Evolutionary conservation across 1,140 invertebrate genomes (phyloP).

Genomic region (Megathymus violae): DNA sequence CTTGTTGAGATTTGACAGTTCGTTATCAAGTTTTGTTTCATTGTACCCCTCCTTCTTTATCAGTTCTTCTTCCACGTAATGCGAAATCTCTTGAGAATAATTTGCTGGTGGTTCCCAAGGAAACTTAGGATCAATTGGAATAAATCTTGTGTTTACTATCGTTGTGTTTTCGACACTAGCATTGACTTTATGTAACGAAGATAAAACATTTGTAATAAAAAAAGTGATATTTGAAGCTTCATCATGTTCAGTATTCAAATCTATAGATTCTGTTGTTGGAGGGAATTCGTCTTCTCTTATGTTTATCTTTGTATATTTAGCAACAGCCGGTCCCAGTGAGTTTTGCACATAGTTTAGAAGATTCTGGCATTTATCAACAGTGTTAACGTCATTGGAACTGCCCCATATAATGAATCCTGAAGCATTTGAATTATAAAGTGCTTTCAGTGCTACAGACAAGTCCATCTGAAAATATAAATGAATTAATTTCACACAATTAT

Average conservation of each 20-base stretch:
- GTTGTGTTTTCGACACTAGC: conserved; percentile 24
- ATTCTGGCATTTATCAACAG: conserved; percentile 85
- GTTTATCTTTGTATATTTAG: conserved; percentile 60
- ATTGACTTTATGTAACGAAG: conserved; percentile 9
- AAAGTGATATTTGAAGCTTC: background rate
- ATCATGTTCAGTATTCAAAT: conserved; percentile 11
- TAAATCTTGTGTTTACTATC: conserved; percentile 24
- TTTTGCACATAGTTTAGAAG: conserved; percentile 85
- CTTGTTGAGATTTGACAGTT: conserved; percentile 34
- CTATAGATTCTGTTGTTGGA: conserved; percentile 18
- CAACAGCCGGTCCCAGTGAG: conserved; percentile 85
- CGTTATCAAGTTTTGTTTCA: conserved; percentile 18
- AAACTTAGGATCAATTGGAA: conserved; percentile 53
- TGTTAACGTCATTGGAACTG: conserved; percentile 88
- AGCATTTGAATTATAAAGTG: conserved; percentile 83
- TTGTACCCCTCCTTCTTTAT: conserved; percentile 44
- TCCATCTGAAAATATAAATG: conserved; percentile 83
- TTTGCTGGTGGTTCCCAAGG: conserved; percentile 52
- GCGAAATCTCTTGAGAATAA: conserved; percentile 51
- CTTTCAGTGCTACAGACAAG: conserved; percentile 80
- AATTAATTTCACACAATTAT: too few species aligned
- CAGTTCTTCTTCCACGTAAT: conserved; percentile 57
- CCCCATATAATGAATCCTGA: conserved; percentile 90
- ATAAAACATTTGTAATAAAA: conserved; percentile 5
- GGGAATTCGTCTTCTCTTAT: conserved; percentile 32